Base-by-base conservation (phyloP, 2,113 vertebrate species). In the Epinephelus moara region DNA sequence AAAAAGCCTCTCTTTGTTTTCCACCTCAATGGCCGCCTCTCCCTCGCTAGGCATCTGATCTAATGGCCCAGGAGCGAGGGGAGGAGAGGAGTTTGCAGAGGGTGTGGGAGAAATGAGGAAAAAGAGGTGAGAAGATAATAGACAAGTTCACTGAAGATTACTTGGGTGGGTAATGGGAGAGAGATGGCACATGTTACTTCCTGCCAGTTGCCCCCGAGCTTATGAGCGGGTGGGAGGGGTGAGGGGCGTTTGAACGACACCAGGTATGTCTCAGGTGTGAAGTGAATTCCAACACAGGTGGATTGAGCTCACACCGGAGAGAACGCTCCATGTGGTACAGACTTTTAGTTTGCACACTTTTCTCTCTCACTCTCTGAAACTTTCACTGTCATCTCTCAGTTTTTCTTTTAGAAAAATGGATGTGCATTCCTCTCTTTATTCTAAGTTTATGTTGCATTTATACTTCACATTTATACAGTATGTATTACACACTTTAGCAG, bases 211-310 rank as follows among this genome's bases (percentile, higher is more conserved):
- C 81, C 86, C 81, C 30, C 8, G n/a, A 80, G 74, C 75, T 82
- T 56, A 14, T 63, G 70, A 78, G 70, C 7, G 18, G 50, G 52
- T 79, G 71, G 61, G 78, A 63, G 33, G 72, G 72, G 17, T 64
- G 75, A 73, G 52, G n/a, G 50, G 47, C 15, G 6, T 76, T 84
- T 81, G 68, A 81, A 69, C 42, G 45, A 77, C 76, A 80, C 78
- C 78, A 59, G 70, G 70, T 72, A 78, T 37, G 59, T 88, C 73
- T 87, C 83, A 70, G 80, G 57, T 89, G 83, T 86, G 67, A 92
- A 88, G 77, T 86, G 59, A 69, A 91, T 88, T 90, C 76, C 70
- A 70, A 40, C 6, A 53, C 80, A 52, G 66, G 73, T 61, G 49
- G 59, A 80, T 27, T 55, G 40, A 55, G 66, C 74, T 89, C 81